phyloP scores from a whole-genome alignment of 2,888 invertebrate species.

The Serrognathus titanus region DNA sequence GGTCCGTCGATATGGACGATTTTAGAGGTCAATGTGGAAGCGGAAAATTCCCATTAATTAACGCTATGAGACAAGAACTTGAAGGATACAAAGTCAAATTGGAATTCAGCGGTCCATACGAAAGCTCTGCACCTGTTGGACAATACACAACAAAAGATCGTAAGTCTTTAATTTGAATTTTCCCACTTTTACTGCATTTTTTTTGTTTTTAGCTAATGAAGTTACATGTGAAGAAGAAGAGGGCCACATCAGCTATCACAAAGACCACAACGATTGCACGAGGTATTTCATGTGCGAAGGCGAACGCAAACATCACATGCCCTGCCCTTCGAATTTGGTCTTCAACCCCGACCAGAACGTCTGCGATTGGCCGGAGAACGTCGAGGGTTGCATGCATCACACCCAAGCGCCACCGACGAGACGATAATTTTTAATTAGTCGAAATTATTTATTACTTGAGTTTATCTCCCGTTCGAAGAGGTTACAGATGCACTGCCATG shows the following conservation, averaged over 20 bases:
- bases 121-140: constrained; percentile 66
- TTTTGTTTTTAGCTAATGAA: constrained; percentile 67
- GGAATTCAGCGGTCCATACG: constrained; percentile 85
- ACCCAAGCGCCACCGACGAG: constrained; percentile 62
- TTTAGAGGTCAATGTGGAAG: constrained; percentile 87
- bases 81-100: constrained; percentile 76
- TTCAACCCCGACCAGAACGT: constrained; percentile 92
- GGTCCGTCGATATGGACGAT: constrained; percentile 96
- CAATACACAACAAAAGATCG: constrained; percentile 87
- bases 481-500: not conserved
- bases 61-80: constrained; percentile 81
- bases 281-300: constrained; percentile 97
- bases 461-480: too few relatives aligned
- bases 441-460: too few relatives aligned
- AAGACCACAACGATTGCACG: constrained; percentile 86
- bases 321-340: constrained; percentile 87
- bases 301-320: constrained; percentile 93
- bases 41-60: constrained; percentile 86
- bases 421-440: constrained; percentile 20
- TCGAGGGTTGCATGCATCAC: constrained; percentile 77
- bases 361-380: constrained; percentile 95
- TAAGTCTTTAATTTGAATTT: constrained; percentile 50
- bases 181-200: too few relatives aligned
- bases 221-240: constrained; percentile 90
- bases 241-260: constrained; percentile 92